These are phyloP conservation scores for Tubulanus polymorphus DNA, from an alignment of 2,888 invertebrate species.

Conservation along the genomic window DNA sequence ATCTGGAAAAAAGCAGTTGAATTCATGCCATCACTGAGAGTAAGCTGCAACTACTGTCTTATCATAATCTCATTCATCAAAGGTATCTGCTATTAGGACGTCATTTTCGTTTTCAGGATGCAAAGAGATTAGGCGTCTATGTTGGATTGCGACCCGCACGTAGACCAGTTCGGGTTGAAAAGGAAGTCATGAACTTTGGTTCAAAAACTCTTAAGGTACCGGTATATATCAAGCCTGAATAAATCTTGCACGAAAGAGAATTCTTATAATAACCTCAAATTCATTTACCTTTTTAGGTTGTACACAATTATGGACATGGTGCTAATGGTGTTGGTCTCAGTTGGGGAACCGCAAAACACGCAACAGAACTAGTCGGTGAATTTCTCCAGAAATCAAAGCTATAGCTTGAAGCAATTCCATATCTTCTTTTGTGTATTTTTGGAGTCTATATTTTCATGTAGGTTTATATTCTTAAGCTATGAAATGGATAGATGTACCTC, in stretches of 20 bases:
- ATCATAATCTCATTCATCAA: neutral
- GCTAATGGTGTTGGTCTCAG: constrained; percentile 88
- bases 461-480: too few relatives aligned
- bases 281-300: constrained; percentile 63
- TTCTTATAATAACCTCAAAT: too few relatives aligned
- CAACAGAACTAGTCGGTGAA: constrained; percentile 62
- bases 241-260: too few relatives aligned
- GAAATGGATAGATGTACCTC: too few relatives aligned
- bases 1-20: constrained; percentile 75
- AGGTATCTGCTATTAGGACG: too few relatives aligned
- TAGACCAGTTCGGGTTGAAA: constrained; percentile 53
- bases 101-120: constrained; percentile 40
- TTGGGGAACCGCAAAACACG: constrained; percentile 79
- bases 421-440: constrained; percentile 30
- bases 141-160: constrained; percentile 84
- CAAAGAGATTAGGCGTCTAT: constrained; percentile 66
- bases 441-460: too few relatives aligned
- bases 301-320: constrained; percentile 94
- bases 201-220: constrained; percentile 24
- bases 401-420: constrained; percentile 31
- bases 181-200: constrained; percentile 30
- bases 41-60: constrained; percentile 18
- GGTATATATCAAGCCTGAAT: neutral
- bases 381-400: constrained; percentile 5
- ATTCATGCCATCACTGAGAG: constrained; percentile 67